Evolutionary conservation across 1,140 invertebrate species (phyloP).

Genomic region (Aethina tumida): DNA sequence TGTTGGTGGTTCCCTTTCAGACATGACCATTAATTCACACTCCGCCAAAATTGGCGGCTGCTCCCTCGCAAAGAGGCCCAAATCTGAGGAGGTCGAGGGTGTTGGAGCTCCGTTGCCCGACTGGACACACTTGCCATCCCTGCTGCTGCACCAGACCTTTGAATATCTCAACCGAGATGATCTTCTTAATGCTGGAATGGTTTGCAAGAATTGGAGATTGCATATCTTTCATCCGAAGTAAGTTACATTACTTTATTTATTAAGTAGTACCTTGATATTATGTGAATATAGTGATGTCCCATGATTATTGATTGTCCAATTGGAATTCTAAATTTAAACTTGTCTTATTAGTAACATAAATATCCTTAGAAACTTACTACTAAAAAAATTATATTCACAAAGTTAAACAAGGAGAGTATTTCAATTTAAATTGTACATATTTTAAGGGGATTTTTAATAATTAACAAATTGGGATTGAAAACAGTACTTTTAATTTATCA

Average conservation of each 20-base stretch:
- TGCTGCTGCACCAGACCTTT: constrained; percentile 32
- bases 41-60: constrained; percentile 13
- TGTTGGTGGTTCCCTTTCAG: no score
- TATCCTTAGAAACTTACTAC: not conserved
- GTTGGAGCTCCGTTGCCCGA: constrained; percentile 1
- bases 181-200: constrained; percentile 30
- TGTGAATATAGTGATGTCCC: not conserved
- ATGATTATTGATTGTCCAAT: not conserved
- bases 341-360: not conserved
- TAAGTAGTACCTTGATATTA: constrained; percentile 3
- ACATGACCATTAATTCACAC: no score
- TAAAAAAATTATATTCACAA: not conserved
- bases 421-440: not conserved
- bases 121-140: constrained; percentile 30
- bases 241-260: constrained; percentile 12
- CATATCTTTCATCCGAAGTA: constrained; percentile 32
- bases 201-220: constrained; percentile 33
- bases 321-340: not conserved
- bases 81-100: constrained; percentile 9
- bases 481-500: no score
- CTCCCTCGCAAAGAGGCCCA: constrained; percentile 18
- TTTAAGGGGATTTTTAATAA: no score
- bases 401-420: not conserved
- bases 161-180: constrained; percentile 26
- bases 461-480: no score